A percentile compares a stretch with the other conserved stretches of the same genome.
Conservation (phyloP, 2,797 vertebrate genomes). For the Limosa lapponica region DNA sequence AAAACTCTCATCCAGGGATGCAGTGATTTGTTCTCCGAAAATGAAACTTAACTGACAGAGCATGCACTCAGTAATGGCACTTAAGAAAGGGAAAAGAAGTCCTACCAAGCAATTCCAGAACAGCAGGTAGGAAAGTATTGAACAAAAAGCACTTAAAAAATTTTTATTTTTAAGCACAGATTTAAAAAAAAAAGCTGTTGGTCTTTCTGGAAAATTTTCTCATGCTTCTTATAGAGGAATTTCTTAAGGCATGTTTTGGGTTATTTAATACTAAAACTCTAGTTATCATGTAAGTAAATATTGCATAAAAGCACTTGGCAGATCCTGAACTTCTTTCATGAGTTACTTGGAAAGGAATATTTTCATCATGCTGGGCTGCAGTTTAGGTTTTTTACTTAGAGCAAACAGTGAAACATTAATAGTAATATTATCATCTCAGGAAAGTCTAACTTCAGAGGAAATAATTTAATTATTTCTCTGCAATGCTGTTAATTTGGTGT, state of each 20-base stretch:
- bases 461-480: neutral
- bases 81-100: neutral
- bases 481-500: neutral
- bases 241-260: neutral
- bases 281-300: neutral
- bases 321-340: neutral
- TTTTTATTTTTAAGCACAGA: neutral
- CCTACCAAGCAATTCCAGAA: neutral
- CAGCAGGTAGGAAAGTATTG: neutral
- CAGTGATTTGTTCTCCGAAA: neutral
- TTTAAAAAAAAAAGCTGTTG: neutral
- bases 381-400: neutral
- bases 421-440: neutral
- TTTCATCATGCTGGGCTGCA: neutral
- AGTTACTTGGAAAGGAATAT: neutral
- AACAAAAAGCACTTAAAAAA: neutral
- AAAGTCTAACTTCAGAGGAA: neutral
- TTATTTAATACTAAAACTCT: neutral
- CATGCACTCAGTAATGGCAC: accelerated
- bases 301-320: neutral
- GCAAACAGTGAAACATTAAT: neutral
- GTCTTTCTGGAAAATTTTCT: neutral
- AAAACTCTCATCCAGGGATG: neutral
- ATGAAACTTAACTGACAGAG: neutral
- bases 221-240: neutral